A percentile compares a stretch with the other conserved stretches of the same genome.
Evolutionary conservation across 2,113 vertebrate genomes (phyloP).

Genomic region (Corythornis madagascariensis): DNA sequence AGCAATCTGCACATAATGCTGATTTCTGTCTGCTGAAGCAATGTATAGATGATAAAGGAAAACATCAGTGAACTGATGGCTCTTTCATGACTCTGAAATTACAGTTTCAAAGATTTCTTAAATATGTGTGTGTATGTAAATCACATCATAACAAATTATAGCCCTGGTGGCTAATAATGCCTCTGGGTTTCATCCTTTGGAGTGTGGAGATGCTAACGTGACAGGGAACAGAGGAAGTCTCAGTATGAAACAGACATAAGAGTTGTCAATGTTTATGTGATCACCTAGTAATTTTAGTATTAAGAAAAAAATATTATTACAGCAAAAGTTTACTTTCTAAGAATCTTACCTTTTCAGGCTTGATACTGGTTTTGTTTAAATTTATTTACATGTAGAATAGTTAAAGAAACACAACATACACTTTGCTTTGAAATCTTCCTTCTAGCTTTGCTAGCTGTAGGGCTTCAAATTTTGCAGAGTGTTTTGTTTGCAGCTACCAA

Average conservation of each 20-base stretch:
- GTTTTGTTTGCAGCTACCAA: background rate
- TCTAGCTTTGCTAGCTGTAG: background rate
- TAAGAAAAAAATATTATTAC: background rate
- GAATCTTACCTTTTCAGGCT: background rate
- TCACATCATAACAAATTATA: no score
- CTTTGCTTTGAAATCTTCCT: background rate
- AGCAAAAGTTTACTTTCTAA: background rate
- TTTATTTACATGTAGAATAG: background rate
- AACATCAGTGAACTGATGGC: background rate
- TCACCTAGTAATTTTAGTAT: background rate
- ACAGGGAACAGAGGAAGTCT: background rate
- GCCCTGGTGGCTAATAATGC: background rate
- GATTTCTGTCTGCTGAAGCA: background rate
- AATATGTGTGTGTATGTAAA: background rate
- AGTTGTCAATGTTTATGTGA: background rate
- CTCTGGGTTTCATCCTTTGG: background rate
- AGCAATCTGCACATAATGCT: background rate
- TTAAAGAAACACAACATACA: fast-evolving
- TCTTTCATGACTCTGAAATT: background rate
- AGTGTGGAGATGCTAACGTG: background rate
- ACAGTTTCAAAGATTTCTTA: background rate
- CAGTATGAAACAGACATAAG: background rate
- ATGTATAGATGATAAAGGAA: background rate
- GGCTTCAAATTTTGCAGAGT: background rate
- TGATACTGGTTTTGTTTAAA: background rate